Conservation (phyloP, 1,140 invertebrate species). For the Drosophila nigromelanica region DNA sequence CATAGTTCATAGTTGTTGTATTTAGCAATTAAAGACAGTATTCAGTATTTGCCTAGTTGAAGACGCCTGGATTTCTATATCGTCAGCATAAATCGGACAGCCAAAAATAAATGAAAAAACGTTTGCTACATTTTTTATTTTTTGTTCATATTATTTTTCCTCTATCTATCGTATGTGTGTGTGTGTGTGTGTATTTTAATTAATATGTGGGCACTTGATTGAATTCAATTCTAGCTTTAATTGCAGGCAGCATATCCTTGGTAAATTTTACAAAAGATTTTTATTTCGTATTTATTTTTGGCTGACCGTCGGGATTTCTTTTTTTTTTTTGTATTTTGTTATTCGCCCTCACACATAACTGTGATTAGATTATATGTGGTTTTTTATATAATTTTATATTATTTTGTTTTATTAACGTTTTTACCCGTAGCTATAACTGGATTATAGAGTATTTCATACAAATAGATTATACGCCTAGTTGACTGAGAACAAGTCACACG, state of each 20-base stretch:
- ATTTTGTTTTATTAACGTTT: slow-evolving; percentile 21
- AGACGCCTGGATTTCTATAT: slow-evolving; percentile 65
- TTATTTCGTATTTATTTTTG: slow-evolving; percentile 40
- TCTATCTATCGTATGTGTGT: slow-evolving; percentile 10
- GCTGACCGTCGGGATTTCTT: slow-evolving; percentile 29
- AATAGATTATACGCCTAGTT: slow-evolving; percentile 46
- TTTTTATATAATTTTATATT: slow-evolving; percentile 1
- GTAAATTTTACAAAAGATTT: slow-evolving; percentile 33
- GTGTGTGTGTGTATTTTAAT: slow-evolving; percentile 4
- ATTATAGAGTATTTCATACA: slow-evolving; percentile 58
- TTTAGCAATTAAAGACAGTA: slow-evolving; percentile 64
- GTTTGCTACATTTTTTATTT: background rate
- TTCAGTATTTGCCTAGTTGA: slow-evolving; percentile 52
- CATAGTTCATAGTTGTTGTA: slow-evolving; percentile 34
- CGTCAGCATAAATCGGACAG: slow-evolving; percentile 26
- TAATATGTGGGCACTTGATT: slow-evolving; percentile 67
- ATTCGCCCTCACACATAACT: slow-evolving; percentile 3
- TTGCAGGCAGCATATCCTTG: slow-evolving; percentile 11
- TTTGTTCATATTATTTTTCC: background rate
- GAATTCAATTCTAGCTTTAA: slow-evolving; percentile 41
- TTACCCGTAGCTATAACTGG: slow-evolving; percentile 72
- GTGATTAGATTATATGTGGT: slow-evolving; percentile 6
- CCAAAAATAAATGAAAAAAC: slow-evolving; percentile 44
- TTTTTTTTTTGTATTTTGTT: no score
- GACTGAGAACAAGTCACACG: slow-evolving; percentile 63